Conservation (phyloP, 2,113 vertebrate species). For the Felis catus region DNA sequence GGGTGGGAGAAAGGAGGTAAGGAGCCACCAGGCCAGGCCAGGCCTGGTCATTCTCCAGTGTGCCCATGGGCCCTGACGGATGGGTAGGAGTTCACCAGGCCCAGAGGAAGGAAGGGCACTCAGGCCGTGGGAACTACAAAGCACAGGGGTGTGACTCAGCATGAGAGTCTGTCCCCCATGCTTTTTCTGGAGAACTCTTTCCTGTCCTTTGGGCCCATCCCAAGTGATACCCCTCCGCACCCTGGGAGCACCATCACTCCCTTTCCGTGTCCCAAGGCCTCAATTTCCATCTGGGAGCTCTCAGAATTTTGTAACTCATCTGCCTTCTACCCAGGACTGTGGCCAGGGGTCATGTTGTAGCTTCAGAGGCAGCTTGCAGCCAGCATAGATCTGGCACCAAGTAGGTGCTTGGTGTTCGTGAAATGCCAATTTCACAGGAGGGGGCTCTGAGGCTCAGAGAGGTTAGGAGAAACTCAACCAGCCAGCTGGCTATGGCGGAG, state of each 20-base stretch:
- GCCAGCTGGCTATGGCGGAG: not conserved
- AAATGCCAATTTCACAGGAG: not conserved
- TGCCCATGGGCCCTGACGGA: slow-evolving; percentile 27
- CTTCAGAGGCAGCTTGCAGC: not conserved
- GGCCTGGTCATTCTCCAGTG: not conserved
- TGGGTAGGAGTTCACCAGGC: slow-evolving; percentile 25
- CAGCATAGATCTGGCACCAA: accelerated
- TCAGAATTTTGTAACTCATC: not conserved
- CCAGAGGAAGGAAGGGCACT: not conserved
- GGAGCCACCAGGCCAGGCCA: not conserved
- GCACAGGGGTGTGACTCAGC: not conserved
- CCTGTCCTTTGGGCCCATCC: not conserved
- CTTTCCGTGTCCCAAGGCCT: not conserved
- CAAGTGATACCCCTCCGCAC: not conserved
- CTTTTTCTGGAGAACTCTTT: not conserved
- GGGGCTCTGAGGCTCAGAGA: not conserved
- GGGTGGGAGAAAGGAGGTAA: not conserved
- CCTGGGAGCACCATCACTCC: not conserved
- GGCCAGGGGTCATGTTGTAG: not conserved
- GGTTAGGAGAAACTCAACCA: not conserved
- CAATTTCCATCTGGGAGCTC: not conserved
- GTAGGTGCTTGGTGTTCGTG: not conserved
- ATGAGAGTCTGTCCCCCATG: not conserved
- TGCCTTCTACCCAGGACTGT: not conserved
- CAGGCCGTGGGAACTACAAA: not conserved